Evolutionary conservation across 2,888 invertebrate genomes (phyloP).

Genomic region (Acleris sparsana): DNA sequence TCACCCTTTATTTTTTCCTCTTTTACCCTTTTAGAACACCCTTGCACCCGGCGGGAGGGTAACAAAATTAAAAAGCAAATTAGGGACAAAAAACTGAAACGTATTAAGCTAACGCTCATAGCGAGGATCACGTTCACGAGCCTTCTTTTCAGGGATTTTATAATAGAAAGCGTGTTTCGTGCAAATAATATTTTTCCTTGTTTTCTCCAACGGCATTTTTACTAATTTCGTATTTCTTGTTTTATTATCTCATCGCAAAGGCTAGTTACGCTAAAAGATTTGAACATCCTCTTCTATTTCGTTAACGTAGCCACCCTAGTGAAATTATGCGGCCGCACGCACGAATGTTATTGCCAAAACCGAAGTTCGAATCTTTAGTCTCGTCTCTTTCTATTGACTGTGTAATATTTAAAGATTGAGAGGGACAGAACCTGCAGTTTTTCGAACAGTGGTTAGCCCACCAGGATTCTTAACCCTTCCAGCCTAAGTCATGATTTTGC

Average conservation of each 20-base stretch:
- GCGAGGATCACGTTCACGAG: too few species aligned
- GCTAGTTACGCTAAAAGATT: neutral
- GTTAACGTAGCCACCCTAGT: constrained; percentile 59
- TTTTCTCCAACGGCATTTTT: too few species aligned
- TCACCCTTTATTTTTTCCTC: constrained; percentile 74
- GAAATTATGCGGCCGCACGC: constrained; percentile 80
- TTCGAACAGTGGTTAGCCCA: too few species aligned
- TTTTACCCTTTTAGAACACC: constrained; percentile 61
- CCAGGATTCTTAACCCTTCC: constrained; percentile 75
- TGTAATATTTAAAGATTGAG: too few species aligned
- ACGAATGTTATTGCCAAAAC: too few species aligned
- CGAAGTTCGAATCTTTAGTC: too few species aligned
- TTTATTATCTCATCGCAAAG: neutral
- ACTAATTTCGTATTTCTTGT: neutral
- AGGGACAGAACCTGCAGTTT: too few species aligned
- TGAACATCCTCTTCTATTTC: constrained; percentile 29
- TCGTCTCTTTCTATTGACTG: too few species aligned
- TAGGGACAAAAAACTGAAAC: constrained; percentile 49
- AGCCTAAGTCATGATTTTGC: constrained; percentile 79
- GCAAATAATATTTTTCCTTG: too few species aligned
- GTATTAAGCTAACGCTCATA: neutral
- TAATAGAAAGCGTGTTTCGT: too few species aligned
- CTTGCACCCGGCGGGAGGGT: constrained; percentile 62
- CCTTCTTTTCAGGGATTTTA: too few species aligned
- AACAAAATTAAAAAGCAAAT: constrained; percentile 61